These are phyloP conservation scores for Craterocephalus amniculus DNA, from an alignment of 2,797 vertebrate species.

Conservation along the genomic window DNA sequence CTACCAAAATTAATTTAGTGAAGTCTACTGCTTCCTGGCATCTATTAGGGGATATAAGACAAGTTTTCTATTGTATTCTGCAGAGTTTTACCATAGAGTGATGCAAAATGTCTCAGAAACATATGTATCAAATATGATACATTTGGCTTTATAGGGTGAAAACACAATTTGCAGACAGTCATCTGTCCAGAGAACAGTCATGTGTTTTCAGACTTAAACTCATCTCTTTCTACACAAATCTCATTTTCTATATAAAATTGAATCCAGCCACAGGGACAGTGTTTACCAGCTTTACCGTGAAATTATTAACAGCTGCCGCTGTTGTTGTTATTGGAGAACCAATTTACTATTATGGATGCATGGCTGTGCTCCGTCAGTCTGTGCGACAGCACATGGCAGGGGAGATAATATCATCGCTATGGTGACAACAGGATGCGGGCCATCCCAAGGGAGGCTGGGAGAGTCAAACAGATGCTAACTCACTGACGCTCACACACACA, in stretches of 20 bases:
- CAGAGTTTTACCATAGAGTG: no score
- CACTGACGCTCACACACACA: conserved; percentile 32
- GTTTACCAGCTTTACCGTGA: conserved; percentile 31
- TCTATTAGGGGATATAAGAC: no score
- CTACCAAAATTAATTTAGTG: no score
- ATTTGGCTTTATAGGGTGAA: no score
- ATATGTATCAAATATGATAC: no score
- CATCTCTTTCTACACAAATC: conserved; percentile 7
- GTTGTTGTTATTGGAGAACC: conserved; percentile 52
- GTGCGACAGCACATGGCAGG: conserved; percentile 70
- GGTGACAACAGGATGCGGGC: conserved; percentile 79
- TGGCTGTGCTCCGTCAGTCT: conserved; percentile 58
- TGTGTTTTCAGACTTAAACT: conserved; percentile 3
- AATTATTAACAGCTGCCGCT: conserved; percentile 48
- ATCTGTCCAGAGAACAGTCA: not conserved
- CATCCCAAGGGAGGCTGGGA: conserved; percentile 65
- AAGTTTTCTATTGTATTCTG: no score
- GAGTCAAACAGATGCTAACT: conserved; percentile 74
- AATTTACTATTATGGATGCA: conserved; percentile 60
- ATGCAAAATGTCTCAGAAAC: no score
- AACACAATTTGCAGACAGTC: no score
- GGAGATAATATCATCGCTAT: conserved; percentile 80
- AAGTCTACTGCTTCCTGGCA: no score
- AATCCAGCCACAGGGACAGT: conserved; percentile 19
- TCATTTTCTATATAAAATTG: conserved; percentile 32